Conservation (phyloP, 2,113 vertebrate species). For the Aphyosemion australe region DNA sequence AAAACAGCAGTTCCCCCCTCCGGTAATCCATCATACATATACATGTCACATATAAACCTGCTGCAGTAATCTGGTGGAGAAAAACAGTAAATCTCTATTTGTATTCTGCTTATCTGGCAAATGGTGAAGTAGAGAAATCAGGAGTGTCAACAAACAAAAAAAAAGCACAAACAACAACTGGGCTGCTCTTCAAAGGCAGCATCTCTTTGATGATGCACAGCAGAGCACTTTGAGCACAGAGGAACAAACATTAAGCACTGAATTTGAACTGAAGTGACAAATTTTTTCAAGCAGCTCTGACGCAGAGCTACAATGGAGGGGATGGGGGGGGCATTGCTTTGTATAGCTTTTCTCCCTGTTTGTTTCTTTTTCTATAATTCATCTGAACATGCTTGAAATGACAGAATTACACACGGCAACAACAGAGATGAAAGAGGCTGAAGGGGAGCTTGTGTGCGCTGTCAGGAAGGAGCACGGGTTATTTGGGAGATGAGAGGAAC, state of each 20-base stretch:
- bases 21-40: constrained; percentile 52
- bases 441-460: constrained; percentile 10
- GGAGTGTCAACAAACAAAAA: constrained; percentile 54
- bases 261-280: constrained; percentile 54
- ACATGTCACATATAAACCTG: constrained; percentile 52
- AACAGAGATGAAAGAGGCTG: constrained; percentile 27
- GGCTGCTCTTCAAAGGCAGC: constrained; percentile 55
- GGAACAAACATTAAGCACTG: constrained; percentile 47
- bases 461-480: constrained; percentile 11
- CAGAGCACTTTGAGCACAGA: constrained; percentile 46
- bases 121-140: constrained; percentile 49
- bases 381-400: constrained; percentile 43
- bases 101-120: constrained; percentile 49
- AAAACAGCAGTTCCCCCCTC: constrained; percentile 43
- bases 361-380: constrained; percentile 25
- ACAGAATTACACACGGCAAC: constrained; percentile 32
- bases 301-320: constrained; percentile 8
- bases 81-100: constrained; percentile 38
- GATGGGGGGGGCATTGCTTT: constrained; percentile 25
- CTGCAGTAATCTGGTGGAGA: constrained; percentile 54
- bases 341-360: constrained; percentile 13
- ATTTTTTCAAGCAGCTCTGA: constrained; percentile 53
- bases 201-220: constrained; percentile 55
- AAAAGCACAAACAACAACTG: constrained; percentile 34
- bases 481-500: constrained; percentile 23